Conservation (phyloP, 2,888 invertebrate species). For the Oscheius sp. region DNA sequence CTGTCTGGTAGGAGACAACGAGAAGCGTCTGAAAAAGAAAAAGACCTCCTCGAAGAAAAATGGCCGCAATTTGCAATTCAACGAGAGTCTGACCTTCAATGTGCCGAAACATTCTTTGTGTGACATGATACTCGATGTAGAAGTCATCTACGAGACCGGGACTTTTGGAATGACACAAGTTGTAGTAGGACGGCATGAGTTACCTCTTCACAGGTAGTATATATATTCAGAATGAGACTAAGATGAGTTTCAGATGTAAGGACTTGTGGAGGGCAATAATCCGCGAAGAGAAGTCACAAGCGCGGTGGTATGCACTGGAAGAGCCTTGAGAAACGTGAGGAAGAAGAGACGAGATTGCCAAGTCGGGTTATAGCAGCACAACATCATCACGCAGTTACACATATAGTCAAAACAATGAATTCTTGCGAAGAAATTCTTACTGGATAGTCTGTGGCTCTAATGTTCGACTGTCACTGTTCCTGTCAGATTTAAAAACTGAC, state of each 20-base stretch:
- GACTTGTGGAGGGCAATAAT: constrained; percentile 73
- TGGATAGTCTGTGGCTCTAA: too few species aligned
- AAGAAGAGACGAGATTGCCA: background rate
- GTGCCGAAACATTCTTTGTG: constrained; percentile 69
- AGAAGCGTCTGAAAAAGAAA: constrained; percentile 68
- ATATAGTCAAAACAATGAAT: too few species aligned
- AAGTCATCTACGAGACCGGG: constrained; percentile 70
- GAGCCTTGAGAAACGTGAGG: constrained; percentile 48
- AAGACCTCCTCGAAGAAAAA: constrained; percentile 68
- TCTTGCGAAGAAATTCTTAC: too few species aligned
- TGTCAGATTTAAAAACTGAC: too few species aligned
- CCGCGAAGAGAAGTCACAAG: constrained; percentile 71
- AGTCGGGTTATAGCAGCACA: constrained; percentile 7
- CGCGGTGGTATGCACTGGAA: constrained; percentile 71
- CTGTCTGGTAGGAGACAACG: constrained; percentile 60
- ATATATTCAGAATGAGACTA: background rate
- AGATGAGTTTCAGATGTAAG: constrained; percentile 60
- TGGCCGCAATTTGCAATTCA: constrained; percentile 66
- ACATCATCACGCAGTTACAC: background rate
- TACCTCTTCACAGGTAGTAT: constrained; percentile 67
- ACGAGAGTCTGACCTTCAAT: constrained; percentile 70
- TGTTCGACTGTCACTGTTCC: too few species aligned
- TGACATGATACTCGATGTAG: constrained; percentile 67
- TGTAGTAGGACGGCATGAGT: constrained; percentile 65
- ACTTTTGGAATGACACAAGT: constrained; percentile 69